Base-by-base conservation (phyloP, 2,888 invertebrate species). In the Drosophila anomalipes region DNA sequence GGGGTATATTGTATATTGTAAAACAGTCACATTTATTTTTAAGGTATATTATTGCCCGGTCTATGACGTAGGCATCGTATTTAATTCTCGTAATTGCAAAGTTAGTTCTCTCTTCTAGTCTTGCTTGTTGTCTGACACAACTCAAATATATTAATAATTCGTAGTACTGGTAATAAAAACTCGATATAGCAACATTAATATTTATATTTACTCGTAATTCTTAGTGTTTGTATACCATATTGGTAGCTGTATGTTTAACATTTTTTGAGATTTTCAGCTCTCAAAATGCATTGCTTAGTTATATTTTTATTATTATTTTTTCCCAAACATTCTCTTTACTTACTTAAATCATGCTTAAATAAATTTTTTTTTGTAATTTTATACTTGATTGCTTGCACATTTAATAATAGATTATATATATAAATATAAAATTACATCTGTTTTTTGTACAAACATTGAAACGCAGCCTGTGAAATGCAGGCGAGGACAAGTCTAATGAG, bases 381-480 rank as follows among this genome's bases (percentile, higher is more conserved):
- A 44, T 37, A 14, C n/a, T 28, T 73, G 60, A 67, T 74, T 74
- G 75, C 47, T 60, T 49, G 28, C 59, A 74, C 56, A 74, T 49
- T 37, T 74, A 59, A n/a, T 49, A 41, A 39, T 22, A 37, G n/a
- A 9, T 2, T n/a, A 14, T 33, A 28, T 37, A 51, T 26, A 44
- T 28, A 32, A 39, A 57, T 37, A 16, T 19, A 41, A 33, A 63
- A 58, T 30, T 33, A 35, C 28, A 68, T 58, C 53, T 66, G 53
- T 58, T 51, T 56, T 71, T 47, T 71, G 44, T 65, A 47, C 52
- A 67, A 75, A 76, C 70, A 76, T 30, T 75, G 76, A 75, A 75
- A 74, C 75, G 69, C 33, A 44, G 41, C 37, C 35, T 32, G 58
- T 26, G 39, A 39, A 49, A 41, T 37, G 37, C 51, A 14, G 49